Percentiles rank a stretch among this genome's conserved stretches.
phyloP scores from a whole-genome alignment of 2,113 vertebrate species.

The Propithecus coquereli region DNA sequence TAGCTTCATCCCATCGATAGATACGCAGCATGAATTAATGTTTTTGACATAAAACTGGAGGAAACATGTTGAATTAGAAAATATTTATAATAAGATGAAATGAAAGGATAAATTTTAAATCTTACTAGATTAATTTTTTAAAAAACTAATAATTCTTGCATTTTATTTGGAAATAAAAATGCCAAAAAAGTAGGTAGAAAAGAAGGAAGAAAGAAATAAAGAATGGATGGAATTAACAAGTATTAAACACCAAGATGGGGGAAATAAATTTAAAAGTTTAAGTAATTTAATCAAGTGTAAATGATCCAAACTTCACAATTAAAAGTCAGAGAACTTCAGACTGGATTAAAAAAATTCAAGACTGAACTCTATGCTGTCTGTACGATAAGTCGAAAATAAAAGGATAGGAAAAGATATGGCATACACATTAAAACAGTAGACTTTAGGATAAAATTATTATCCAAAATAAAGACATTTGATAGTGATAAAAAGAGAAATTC shows the following conservation, averaged over 20 bases:
- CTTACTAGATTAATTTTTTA: neutral
- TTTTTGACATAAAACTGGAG: neutral
- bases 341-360: neutral
- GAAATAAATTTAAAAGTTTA: neutral
- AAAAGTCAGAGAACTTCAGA: slow-evolving; percentile 17
- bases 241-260: neutral
- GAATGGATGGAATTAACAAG: neutral
- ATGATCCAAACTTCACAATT: neutral
- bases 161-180: neutral
- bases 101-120: neutral
- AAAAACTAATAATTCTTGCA: neutral
- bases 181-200: neutral
- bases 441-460: neutral
- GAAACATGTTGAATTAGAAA: neutral
- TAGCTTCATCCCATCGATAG: neutral
- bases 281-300: neutral
- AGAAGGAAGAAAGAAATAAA: neutral
- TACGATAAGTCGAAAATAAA: neutral
- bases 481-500: neutral
- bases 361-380: neutral
- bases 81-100: neutral
- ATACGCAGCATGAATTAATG: neutral
- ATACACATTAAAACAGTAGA: neutral
- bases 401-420: neutral
- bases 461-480: neutral